Percentiles rank a stretch among this genome's conserved stretches.
Conservation (phyloP, 2,797 vertebrate genomes). For the Decapterus maruadsi region DNA sequence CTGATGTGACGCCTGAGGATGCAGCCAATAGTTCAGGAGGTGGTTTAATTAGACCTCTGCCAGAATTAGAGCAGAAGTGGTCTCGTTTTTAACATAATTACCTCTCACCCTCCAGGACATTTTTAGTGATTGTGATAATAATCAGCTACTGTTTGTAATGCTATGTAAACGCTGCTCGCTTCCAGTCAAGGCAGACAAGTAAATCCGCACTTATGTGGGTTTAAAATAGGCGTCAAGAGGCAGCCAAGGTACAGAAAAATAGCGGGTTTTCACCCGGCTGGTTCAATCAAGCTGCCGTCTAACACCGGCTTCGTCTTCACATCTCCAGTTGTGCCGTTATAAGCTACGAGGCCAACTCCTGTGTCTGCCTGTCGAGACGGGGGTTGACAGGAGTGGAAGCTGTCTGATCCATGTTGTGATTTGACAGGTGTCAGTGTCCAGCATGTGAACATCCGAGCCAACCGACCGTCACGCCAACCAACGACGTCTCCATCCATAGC, state of each 20-base stretch:
- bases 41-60: slow-evolving; percentile 58
- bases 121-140: slow-evolving; percentile 49
- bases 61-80: slow-evolving; percentile 39
- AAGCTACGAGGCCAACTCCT: slow-evolving; percentile 39
- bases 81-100: slow-evolving; percentile 60
- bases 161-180: slow-evolving; percentile 31
- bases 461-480: slow-evolving; percentile 28
- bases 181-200: slow-evolving; percentile 22
- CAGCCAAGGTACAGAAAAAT: slow-evolving; percentile 48
- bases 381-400: slow-evolving; percentile 52
- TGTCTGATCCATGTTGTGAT: slow-evolving; percentile 53
- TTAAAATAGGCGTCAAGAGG: slow-evolving; percentile 51
- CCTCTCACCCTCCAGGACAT: slow-evolving; percentile 48
- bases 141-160: slow-evolving; percentile 47
- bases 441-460: slow-evolving; percentile 44
- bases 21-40: slow-evolving; percentile 26
- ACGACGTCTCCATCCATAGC: slow-evolving; percentile 30
- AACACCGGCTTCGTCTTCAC: slow-evolving; percentile 16
- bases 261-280: slow-evolving; percentile 35
- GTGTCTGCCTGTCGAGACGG: slow-evolving; percentile 42
- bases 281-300: slow-evolving; percentile 50
- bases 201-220: slow-evolving; percentile 32
- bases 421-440: slow-evolving; percentile 67
- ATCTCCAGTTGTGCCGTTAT: slow-evolving; percentile 43
- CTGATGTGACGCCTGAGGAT: slow-evolving; percentile 31